These are phyloP conservation scores for Rachycentron canadum DNA, from an alignment of 2,797 vertebrate genomes.

Conservation along the genomic window DNA sequence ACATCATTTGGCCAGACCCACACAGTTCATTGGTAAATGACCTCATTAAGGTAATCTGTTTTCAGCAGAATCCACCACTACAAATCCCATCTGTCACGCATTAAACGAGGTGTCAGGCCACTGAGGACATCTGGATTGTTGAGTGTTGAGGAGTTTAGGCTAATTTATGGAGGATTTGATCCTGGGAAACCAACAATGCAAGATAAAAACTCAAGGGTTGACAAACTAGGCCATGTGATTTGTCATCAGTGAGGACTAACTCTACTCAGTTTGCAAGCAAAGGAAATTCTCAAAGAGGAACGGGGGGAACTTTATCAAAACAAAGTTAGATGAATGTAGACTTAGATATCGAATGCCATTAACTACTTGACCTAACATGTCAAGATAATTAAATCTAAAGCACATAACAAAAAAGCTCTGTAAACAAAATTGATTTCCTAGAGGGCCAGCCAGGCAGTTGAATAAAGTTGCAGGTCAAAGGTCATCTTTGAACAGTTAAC, in stretches of 20 bases:
- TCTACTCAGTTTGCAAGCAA: slow-evolving; percentile 11
- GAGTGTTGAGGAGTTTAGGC: slow-evolving; percentile 40
- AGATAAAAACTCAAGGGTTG: slow-evolving; percentile 37
- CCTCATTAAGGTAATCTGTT: slow-evolving; percentile 76
- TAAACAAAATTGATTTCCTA: slow-evolving; percentile 55
- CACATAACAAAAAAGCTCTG: slow-evolving; percentile 34
- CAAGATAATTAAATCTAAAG: slow-evolving; percentile 59
- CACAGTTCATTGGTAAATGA: slow-evolving; percentile 70
- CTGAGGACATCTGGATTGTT: slow-evolving; percentile 69
- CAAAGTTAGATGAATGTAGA: slow-evolving; percentile 36
- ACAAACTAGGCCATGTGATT: slow-evolving; percentile 7
- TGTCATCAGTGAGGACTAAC: slow-evolving; percentile 5
- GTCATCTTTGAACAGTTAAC: slow-evolving; percentile 42
- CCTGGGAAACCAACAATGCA: slow-evolving; percentile 44
- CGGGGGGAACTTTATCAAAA: slow-evolving; percentile 37
- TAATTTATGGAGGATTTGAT: slow-evolving; percentile 49
- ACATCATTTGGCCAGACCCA: slow-evolving; percentile 50
- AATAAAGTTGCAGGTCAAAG: slow-evolving; percentile 49
- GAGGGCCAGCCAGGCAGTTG: slow-evolving; percentile 23
- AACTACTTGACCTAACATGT: slow-evolving; percentile 24
- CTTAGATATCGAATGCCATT: slow-evolving; percentile 16
- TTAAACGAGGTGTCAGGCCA: slow-evolving; percentile 68
- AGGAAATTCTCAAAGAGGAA: slow-evolving; percentile 30
- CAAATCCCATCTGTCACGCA: slow-evolving; percentile 70
- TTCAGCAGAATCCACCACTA: slow-evolving; percentile 59